Conservation (phyloP, 2,888 invertebrate species). For the Phyllotreta striolata region DNA sequence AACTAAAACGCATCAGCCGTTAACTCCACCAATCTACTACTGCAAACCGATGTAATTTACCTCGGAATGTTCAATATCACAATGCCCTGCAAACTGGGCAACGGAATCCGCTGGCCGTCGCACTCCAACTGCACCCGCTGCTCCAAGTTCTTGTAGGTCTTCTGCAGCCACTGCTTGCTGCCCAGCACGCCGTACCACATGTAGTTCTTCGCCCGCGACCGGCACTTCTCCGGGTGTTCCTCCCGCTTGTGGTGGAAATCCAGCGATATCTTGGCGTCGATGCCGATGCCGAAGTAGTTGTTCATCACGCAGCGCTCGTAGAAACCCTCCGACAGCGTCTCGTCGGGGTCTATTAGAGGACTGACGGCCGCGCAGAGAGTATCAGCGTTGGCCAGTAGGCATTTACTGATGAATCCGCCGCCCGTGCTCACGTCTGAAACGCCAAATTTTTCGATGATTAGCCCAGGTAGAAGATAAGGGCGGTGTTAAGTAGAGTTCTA, state of each 20-base stretch:
- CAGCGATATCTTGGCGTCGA: slow-evolving; percentile 96
- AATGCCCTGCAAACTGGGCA: slow-evolving; percentile 95
- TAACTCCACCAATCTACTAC: no score
- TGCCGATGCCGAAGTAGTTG: slow-evolving; percentile 98
- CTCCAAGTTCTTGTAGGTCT: slow-evolving; percentile 95
- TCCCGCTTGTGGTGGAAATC: slow-evolving; percentile 98
- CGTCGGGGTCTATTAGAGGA: slow-evolving; percentile 92
- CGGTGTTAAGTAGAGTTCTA: not conserved
- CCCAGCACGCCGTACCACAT: slow-evolving; percentile 93
- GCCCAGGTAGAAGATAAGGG: no score
- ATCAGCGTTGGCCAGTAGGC: slow-evolving; percentile 93
- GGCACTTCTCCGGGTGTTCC: slow-evolving; percentile 95
- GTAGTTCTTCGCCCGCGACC: slow-evolving; percentile 92
- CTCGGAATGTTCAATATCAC: slow-evolving; percentile 95
- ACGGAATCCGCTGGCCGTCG: slow-evolving; percentile 93
- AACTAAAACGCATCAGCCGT: slow-evolving; percentile 66
- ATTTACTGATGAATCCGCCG: slow-evolving; percentile 92
- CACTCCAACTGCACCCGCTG: slow-evolving; percentile 95
- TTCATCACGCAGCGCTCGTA: slow-evolving; percentile 98
- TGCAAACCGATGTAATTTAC: slow-evolving; percentile 57
- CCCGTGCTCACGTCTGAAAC: slow-evolving; percentile 62
- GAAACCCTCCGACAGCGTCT: slow-evolving; percentile 85
- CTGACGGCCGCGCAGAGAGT: slow-evolving; percentile 96
- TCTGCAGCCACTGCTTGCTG: slow-evolving; percentile 83
- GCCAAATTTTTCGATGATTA: no score